Conservation (phyloP, 2,797 vertebrate species). For the Melanogrammus aeglefinus region DNA sequence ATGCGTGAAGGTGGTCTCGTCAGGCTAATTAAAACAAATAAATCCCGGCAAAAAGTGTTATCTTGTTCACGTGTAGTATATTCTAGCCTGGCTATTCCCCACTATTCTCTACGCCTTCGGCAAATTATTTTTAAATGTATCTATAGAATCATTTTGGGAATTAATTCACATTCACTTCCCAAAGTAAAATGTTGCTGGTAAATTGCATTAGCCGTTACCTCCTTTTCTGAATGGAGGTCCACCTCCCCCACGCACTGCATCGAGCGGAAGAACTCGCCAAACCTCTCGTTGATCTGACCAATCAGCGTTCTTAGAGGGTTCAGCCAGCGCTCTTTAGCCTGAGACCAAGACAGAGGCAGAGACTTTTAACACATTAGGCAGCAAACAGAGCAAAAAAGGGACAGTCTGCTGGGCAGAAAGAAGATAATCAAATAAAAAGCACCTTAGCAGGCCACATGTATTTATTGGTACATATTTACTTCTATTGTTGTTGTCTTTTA, state of each 20-base stretch:
- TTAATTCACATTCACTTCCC: neutral
- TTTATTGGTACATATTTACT: neutral
- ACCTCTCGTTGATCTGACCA: conserved; percentile 88
- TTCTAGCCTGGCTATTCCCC: no score
- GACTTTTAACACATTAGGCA: neutral
- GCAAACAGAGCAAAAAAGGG: neutral
- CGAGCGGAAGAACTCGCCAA: conserved; percentile 89
- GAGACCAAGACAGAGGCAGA: conserved; percentile 5
- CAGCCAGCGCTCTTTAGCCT: conserved; percentile 94
- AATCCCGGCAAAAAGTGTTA: neutral
- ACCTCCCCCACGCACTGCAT: conserved; percentile 97
- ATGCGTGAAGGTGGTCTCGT: no score
- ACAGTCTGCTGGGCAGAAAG: neutral
- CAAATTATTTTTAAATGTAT: no score
- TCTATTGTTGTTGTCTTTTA: neutral
- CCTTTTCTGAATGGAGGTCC: conserved; percentile 91
- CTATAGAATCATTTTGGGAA: neutral
- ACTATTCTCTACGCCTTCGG: no score
- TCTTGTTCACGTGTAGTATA: no score
- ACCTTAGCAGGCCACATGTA: neutral
- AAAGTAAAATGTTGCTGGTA: neutral
- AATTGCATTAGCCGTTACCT: conserved; percentile 69
- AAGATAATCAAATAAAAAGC: neutral
- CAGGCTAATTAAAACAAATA: neutral
- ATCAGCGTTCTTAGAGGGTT: conserved; percentile 87